phyloP scores from a whole-genome alignment of 2,888 invertebrate species.

The Linyphia triangularis region DNA sequence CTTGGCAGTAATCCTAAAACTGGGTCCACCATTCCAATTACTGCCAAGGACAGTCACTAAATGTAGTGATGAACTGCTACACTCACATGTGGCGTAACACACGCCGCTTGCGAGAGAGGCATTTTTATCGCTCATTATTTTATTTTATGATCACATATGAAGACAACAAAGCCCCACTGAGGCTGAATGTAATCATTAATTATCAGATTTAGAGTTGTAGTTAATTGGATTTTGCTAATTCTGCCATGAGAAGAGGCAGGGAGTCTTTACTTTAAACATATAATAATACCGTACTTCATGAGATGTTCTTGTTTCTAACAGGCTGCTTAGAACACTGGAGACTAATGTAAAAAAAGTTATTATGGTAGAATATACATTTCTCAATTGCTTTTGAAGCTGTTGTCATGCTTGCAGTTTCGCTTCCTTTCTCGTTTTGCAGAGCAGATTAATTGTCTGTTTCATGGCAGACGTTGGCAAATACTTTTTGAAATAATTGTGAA shows the following conservation, averaged over 20 bases:
- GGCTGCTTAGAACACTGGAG: conserved; percentile 10
- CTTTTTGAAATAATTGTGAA: conserved; percentile 66
- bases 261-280: conserved; percentile 30
- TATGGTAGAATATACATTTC: conserved; percentile 12
- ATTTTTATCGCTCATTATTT: conserved; percentile 68
- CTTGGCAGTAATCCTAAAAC: conserved; percentile 76
- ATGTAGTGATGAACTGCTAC: conserved; percentile 59
- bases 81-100: conserved; percentile 50
- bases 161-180: conserved; percentile 76
- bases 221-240: conserved; percentile 72
- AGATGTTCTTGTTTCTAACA: conserved; percentile 8
- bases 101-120: conserved; percentile 66
- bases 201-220: conserved; percentile 64
- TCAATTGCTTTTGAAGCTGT: conserved; percentile 2
- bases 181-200: conserved; percentile 67
- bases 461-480: conserved; percentile 73
- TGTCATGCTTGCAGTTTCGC: conserved; percentile 44
- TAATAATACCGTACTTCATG: conserved; percentile 2
- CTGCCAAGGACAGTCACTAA: conserved; percentile 76
- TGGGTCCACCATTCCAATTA: conserved; percentile 75
- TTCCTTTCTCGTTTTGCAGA: conserved; percentile 19
- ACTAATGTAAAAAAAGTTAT: conserved; percentile 21
- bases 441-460: conserved; percentile 61
- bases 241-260: conserved; percentile 73
- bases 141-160: conserved; percentile 77